Evolutionary conservation across 2,888 invertebrate genomes (phyloP).

Genomic region (Epirrhoe tristata): DNA sequence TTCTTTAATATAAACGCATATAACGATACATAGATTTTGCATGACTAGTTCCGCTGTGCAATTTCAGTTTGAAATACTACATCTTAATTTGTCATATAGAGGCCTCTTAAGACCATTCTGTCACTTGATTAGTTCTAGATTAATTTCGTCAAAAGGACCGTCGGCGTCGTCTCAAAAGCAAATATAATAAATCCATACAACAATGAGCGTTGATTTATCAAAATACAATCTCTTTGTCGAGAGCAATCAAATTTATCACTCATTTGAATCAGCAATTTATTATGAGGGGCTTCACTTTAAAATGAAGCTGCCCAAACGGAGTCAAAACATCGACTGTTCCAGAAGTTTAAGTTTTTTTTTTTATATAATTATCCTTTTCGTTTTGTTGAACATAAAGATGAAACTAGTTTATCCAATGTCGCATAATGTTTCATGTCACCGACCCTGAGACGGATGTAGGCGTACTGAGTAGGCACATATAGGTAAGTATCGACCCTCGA

Average conservation of each 20-base stretch:
- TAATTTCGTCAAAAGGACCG: conserved; percentile 53
- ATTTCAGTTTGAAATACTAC: too few species aligned
- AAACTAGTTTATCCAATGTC: too few species aligned
- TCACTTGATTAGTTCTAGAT: conserved; percentile 39
- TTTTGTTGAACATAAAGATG: too few species aligned
- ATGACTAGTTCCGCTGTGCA: too few species aligned
- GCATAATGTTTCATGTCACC: not conserved
- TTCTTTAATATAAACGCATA: too few species aligned
- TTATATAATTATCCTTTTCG: too few species aligned
- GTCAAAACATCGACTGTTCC: too few species aligned
- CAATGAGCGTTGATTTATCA: conserved; percentile 82
- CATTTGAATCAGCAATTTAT: conserved; percentile 78
- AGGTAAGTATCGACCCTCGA: not conserved
- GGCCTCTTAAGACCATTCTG: conserved; percentile 1
- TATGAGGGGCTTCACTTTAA: conserved; percentile 62
- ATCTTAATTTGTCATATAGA: not conserved
- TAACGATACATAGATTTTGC: too few species aligned
- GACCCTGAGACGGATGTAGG: not conserved
- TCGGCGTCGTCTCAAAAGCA: conserved; percentile 50
- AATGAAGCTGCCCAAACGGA: conserved; percentile 17
- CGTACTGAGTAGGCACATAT: not conserved
- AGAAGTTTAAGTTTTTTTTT: too few species aligned
- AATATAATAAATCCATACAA: conserved; percentile 73
- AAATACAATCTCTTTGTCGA: conserved; percentile 82
- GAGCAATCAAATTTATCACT: conserved; percentile 83